phyloP scores from a whole-genome alignment of 2,797 vertebrate species.

The Sarcophilus harrisii region DNA sequence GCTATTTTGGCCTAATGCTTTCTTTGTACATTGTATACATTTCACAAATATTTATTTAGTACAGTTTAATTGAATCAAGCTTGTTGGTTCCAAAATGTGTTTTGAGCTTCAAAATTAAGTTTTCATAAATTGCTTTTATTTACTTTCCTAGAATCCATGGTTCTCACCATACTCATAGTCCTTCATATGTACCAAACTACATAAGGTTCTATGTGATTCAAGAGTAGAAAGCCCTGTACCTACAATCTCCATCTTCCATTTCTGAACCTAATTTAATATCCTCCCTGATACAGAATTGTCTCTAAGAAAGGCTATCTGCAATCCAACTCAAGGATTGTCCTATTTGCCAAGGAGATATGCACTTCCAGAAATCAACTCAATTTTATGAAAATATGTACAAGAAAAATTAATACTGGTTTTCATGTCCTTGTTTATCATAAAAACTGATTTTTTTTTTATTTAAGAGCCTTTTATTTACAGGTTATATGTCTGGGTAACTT shows the following conservation, averaged over 20 bases:
- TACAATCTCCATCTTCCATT: background rate
- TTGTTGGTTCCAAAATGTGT: background rate
- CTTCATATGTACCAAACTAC: background rate
- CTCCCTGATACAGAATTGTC: background rate
- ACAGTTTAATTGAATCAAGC: background rate
- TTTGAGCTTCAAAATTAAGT: background rate
- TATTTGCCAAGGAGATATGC: background rate
- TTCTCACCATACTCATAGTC: background rate
- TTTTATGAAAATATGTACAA: background rate
- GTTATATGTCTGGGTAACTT: no score
- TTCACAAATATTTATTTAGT: background rate
- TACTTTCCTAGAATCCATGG: background rate
- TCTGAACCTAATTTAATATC: background rate
- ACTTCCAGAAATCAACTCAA: background rate
- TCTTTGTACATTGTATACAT: background rate
- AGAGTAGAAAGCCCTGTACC: background rate
- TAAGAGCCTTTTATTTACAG: no score
- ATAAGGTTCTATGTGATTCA: background rate
- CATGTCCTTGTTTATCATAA: constrained; percentile 58
- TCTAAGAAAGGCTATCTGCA: background rate
- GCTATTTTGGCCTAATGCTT: background rate
- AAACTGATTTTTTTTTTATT: constrained; percentile 55
- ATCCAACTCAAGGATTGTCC: background rate
- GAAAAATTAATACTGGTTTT: constrained; percentile 50
- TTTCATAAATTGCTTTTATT: background rate